phyloP scores from a whole-genome alignment of 2,888 invertebrate genomes.

The Synergus umbraculus region DNA sequence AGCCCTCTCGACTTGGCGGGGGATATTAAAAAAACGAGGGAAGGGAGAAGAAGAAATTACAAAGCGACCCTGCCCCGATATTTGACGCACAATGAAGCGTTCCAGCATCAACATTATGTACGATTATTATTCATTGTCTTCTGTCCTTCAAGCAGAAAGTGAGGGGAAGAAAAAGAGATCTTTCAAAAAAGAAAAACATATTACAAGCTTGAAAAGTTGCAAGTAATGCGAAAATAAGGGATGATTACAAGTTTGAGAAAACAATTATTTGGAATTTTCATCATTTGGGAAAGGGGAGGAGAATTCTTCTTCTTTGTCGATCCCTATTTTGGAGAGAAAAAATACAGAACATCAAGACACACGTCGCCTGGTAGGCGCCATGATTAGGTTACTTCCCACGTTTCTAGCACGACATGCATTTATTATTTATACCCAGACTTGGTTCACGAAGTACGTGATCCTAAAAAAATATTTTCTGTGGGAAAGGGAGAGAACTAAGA shows the following conservation, averaged over 20 bases:
- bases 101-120: constrained; percentile 61
- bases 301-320: constrained; percentile 32
- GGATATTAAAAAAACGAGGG: constrained; percentile 70
- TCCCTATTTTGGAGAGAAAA: constrained; percentile 30
- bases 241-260: not conserved
- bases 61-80: constrained; percentile 64
- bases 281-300: constrained; percentile 1
- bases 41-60: constrained; percentile 63
- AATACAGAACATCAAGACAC: constrained; percentile 12
- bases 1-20: constrained; percentile 51
- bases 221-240: not conserved
- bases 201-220: not conserved
- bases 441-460: too few species aligned
- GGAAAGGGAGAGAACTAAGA: too few species aligned
- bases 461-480: not conserved
- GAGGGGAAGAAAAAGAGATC: not conserved
- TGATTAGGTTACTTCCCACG: constrained; percentile 72
- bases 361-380: constrained; percentile 42
- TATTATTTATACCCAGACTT: constrained; percentile 66
- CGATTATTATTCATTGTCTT: constrained; percentile 75
- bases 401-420: constrained; percentile 60
- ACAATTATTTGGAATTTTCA: not conserved
- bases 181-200: not conserved
- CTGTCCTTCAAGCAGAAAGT: constrained; percentile 53
- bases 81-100: constrained; percentile 67